A percentile compares a stretch with the other conserved stretches of the same genome.
phyloP scores from a whole-genome alignment of 2,888 invertebrate genomes.

The Dioctria linearis region DNA sequence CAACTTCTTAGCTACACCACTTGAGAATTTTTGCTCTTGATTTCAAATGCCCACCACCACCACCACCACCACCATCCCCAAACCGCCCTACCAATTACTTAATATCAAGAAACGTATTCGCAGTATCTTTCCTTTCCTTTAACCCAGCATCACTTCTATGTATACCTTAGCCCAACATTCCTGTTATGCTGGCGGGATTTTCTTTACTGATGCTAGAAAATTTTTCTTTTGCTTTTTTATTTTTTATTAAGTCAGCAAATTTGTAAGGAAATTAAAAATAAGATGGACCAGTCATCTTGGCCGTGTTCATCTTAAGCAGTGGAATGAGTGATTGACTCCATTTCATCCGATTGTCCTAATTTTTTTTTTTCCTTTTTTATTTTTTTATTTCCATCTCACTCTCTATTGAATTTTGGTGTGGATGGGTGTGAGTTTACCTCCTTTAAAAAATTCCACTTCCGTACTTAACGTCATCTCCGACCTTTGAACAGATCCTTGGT shows the following conservation, averaged over 20 bases:
- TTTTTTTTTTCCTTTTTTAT: background rate
- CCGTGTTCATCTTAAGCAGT: constrained; percentile 32
- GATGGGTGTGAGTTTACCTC: background rate
- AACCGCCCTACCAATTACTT: no score
- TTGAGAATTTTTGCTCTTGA: constrained; percentile 43
- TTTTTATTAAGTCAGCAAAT: constrained; percentile 54
- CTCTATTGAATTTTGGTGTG: no score
- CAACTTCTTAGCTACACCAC: constrained; percentile 20
- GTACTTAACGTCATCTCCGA: background rate
- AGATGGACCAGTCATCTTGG: constrained; percentile 31
- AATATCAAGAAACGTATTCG: constrained; percentile 22
- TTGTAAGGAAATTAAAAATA: constrained; percentile 54
- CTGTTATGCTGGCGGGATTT: background rate
- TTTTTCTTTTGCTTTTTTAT: constrained; percentile 40
- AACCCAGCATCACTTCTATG: background rate
- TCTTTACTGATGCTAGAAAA: constrained; percentile 25
- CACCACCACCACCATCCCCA: constrained; percentile 11
- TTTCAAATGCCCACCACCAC: constrained; percentile 44
- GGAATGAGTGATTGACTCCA: constrained; percentile 53
- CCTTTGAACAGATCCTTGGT: constrained; percentile 12
- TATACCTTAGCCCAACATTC: background rate
- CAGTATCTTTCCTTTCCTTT: background rate
- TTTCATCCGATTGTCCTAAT: constrained; percentile 51
- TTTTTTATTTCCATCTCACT: background rate
- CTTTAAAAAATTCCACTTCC: background rate